Base-by-base conservation (phyloP, 2,797 vertebrate species). In the Malurus leucopterus region DNA sequence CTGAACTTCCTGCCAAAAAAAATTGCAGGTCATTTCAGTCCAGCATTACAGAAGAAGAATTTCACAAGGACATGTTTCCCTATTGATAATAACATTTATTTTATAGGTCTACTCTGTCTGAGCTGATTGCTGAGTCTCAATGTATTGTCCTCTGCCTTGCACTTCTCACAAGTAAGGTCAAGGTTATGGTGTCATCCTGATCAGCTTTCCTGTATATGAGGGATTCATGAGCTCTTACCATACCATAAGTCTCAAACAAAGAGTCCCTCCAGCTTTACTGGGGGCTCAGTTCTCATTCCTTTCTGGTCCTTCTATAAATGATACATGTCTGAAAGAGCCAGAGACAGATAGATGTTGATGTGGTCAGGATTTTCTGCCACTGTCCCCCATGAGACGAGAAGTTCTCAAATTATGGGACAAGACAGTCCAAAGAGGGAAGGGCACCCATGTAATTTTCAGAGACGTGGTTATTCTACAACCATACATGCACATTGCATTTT, bases 1-100 rank as follows among this genome's bases (percentile, higher is more conserved):
- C 76, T 88, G 86, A 96, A 91, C 55, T 82, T 82, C 40, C 76
- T 92, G 47, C 55, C 84, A 90, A 93, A 95, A 95, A 94, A 91
- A 90, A 95, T 84, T 94, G 90, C 71, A 50, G 69, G 58, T 92
- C 55, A 50, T 94, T 92, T 91, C 89, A 72, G 43, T 55, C 65
- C 76, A 76, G 50, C 63, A 65, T 89, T 93, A 65, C 44, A 86
- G 92, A 93, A 92, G 80, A 20, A 88, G 65, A 67, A 83, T 89
- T 88, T 82, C 59, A 72, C 57, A 65, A 91, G 57, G 65, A 83
- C 47, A 41, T 3, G 3, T 64, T 93, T 94, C 67, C 57, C 59
- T 84, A 41, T 44, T 80, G 59, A 88, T 74, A 63, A 64, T 50
- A 90, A 62, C 34, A 44, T 65, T 83, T 70, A 58, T 74, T 78